These are phyloP conservation scores for Urocyon cinereoargenteus DNA, from an alignment of 2,797 vertebrate species.

Conservation along the genomic window DNA sequence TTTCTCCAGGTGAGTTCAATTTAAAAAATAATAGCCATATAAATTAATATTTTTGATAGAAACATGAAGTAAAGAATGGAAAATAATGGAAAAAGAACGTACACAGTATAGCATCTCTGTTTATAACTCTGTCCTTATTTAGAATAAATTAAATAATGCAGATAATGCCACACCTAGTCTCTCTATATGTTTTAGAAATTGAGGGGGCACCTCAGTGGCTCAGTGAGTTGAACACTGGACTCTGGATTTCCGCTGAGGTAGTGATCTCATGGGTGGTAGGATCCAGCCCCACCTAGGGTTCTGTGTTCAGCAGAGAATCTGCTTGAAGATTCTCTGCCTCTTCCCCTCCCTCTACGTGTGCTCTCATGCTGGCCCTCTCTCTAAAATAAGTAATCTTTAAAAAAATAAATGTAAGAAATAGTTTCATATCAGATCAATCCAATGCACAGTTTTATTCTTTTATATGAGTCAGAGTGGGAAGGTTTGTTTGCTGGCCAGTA, in stretches of 20 bases:
- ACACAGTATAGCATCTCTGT: rapidly evolving
- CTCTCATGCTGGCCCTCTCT: neutral
- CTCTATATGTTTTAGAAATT: neutral
- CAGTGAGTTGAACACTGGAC: neutral
- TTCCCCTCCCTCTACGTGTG: neutral
- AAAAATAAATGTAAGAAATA: neutral
- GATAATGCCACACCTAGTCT: rapidly evolving
- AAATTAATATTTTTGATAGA: neutral
- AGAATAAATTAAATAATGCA: neutral
- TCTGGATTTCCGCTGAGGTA: neutral
- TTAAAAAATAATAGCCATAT: neutral
- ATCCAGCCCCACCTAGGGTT: neutral
- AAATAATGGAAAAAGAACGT: neutral
- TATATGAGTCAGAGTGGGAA: neutral
- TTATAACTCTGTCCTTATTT: too few relatives aligned
- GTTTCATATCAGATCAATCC: neutral
- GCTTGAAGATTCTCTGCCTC: neutral
- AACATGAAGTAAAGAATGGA: neutral
- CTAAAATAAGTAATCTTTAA: neutral
- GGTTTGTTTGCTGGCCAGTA: too few relatives aligned
- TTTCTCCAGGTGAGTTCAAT: neutral
- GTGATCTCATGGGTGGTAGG: neutral
- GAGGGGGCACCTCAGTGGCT: neutral
- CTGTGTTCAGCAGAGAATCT: neutral
- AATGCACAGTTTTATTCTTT: neutral